Evolutionary conservation across 2,888 invertebrate genomes (phyloP), one percentile per base, ranked within the genome.

Genomic region (Aradus depressus): DNA sequence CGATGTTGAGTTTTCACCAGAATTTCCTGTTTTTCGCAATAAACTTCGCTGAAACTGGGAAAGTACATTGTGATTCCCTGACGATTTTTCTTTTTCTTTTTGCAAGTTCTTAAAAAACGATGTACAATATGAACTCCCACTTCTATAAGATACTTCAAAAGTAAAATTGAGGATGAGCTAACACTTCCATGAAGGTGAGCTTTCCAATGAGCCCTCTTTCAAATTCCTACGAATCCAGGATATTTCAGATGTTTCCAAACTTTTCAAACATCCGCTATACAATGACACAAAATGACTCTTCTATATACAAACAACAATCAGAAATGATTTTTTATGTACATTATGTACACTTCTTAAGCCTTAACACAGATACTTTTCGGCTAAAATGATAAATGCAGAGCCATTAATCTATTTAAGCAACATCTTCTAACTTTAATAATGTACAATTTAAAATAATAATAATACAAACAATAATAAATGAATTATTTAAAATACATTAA

Each of bases 331-430:
- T 26, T 28, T 49, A 49, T 49, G 39, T 49, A 49, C 49, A 49
- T 14, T 49, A 49, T 49, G 26, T 49, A 50, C 44, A 55, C 28
- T 18, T 21, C 45, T 53, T 55, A 52, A 50, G 52, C 52, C 52
- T 50, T 41, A 42, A 52, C 42, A 51, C 45, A 50, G 31, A 50
- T 49, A 41, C 32, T 34, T 32, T 35, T 41, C 14, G 25, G 18
- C 47, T 47, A 47, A 34, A 16, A 47, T 47, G 23, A 47, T 38
- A 37, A 47, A 35, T 38, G 31, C 38, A 37, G 38, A 26, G 25
- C 26, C 37, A 25, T 18, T 26, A 23, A 16, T 47, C 26, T 38
- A 34, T 47, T 19, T 21, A 47, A 47, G 47, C 47, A 47, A 47
- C 26, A 14, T n/a, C n/a, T n/a, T n/a, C n/a, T 47, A 47, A 35